Evolutionary conservation across 1,140 invertebrate species (phyloP).

Genomic region (Andrena cerasifolii): DNA sequence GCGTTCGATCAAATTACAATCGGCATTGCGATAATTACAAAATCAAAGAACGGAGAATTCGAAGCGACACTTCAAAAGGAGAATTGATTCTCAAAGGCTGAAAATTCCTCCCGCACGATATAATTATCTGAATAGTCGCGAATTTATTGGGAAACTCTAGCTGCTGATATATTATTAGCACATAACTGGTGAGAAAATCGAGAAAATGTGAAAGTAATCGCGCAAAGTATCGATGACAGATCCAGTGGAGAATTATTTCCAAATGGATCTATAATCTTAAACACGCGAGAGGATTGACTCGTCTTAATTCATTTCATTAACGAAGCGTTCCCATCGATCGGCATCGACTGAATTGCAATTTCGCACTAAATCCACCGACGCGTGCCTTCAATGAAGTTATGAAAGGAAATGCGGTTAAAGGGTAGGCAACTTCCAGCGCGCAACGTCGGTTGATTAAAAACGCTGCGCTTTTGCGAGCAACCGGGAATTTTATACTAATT

Average conservation of each 20-base stretch:
- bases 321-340: not conserved
- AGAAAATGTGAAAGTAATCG: not conserved
- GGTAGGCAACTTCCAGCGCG: not conserved
- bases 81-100: not conserved
- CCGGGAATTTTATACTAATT: not conserved
- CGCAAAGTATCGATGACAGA: not conserved
- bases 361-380: not conserved
- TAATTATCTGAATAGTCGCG: not conserved
- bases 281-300: not conserved
- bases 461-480: not conserved
- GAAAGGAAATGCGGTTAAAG: not conserved
- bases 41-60: not conserved
- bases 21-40: too few relatives aligned
- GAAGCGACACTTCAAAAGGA: not conserved
- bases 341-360: not conserved
- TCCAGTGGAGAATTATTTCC: not conserved
- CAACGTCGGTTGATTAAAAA: not conserved
- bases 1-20: too few relatives aligned
- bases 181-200: not conserved
- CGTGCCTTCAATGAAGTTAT: too few relatives aligned
- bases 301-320: not conserved
- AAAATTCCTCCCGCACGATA: not conserved
- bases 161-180: not conserved
- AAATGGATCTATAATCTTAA: not conserved
- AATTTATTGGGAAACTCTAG: slow-evolving; percentile 2